Base-by-base conservation (phyloP, 2,888 invertebrate species). In the Chloroclysta siterata region DNA sequence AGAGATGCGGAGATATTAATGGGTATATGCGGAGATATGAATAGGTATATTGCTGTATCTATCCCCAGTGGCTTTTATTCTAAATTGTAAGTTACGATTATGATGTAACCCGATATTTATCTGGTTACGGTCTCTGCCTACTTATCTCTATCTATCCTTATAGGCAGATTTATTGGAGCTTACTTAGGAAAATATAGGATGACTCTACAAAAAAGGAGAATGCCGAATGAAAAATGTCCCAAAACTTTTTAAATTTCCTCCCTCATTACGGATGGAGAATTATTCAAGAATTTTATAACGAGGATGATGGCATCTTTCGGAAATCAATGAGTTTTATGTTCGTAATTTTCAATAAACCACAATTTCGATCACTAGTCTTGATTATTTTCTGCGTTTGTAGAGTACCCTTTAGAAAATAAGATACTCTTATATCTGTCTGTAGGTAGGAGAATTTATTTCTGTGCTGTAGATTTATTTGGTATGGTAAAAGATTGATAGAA, bases 281-380 rank as follows among this genome's bases (percentile, higher is more conserved):
- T 77, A 84, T 84, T 83, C 81, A 81, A 72, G 69, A 78, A 80
- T 77, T 79, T 80, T 80, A 72, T 78, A 78, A 79, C 73, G 78
- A 75, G 76, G 74, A 77, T 76, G 77, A 78, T 76, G 77, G 78
- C 76, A 77, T 80, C 79, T 55, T 17, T 56, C 78, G 75, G 77
- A 82, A 83, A 82, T 83, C 83, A 83, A 83, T 82, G 78, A 79
- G 76, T 81, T 80, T 78, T 53, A 13, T 56, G 28, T 41, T 28
- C 36, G 5, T 14, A 36, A 42, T 39, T 52, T 56, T 60, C 17
- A 50, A 10, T 11, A 10, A 17, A 17, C 10, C 17, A 11, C 17
- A 46, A 17, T 17, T 11, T 5, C 33, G 33, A 39, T 11, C 10
- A 39, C 36, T 39, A 39, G 10, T 39, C 11, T 39, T 39, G 10